Base-by-base conservation (phyloP, 2,888 invertebrate species). In the Coleophora deauratella region DNA sequence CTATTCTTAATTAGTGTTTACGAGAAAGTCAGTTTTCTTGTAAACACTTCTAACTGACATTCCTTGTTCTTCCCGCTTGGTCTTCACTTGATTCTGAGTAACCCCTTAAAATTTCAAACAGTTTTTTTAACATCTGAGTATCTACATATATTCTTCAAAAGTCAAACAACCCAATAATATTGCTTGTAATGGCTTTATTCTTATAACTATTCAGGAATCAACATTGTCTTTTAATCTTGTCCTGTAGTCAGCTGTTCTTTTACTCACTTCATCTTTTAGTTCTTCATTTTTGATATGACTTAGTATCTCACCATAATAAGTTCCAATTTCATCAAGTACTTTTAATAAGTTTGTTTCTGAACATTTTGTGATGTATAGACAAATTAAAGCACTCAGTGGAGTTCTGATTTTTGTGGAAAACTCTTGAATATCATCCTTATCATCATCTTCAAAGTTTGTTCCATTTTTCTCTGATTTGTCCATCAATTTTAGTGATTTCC, bases 351-450 rank as follows among this genome's bases (percentile, higher is more conserved):
- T 56, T 0, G 58, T 59, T 21, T 76, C 62, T 9, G 66, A 56
- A 59, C 81, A 80, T 41, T 67, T 67, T 14, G 64, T 55, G 49
- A 85, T 48, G 47, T 80, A 84, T 21, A 54, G 56, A 51, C 73
- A 72, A 38, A 82, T 65, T 11, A 79, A 50, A 12, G 46, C 57
- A 37, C 71, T 59, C 33, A 82, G 43, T 1, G 70, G 64, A 8
- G 60, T 49, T 44, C 70, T 72, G n/a, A 80, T 62, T 55, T 75
- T 58, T 12, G 57, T 58, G 0, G 69, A 62, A 48, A 75, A 68
- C 7, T 61, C 57, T 38, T 62, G 56, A 4, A 73, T 44, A 39
- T 72, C 72, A 27, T 72, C 71, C 40, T 61, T 65, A 32, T 67
- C 67, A 41, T 67, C 65, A 27, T 66, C 67, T 51, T 74, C 76